Conservation (phyloP, 2,113 vertebrate species). For the Podilymbus podiceps region DNA sequence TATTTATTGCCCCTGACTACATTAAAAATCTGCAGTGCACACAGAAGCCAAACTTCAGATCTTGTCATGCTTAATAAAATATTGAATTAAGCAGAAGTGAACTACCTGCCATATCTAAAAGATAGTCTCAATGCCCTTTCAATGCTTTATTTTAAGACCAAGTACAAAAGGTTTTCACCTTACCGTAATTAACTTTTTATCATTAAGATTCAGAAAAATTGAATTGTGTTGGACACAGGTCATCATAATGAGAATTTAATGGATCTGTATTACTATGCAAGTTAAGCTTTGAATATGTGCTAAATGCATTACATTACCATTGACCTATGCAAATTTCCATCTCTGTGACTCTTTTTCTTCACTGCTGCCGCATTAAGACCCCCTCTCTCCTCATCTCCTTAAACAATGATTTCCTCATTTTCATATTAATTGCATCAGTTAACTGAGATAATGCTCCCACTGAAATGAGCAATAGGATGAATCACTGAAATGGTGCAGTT, state of each 20-base stretch:
- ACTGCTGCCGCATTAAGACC: slow-evolving; percentile 55
- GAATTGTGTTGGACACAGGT: slow-evolving; percentile 79
- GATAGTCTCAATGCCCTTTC: slow-evolving; percentile 60
- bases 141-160: slow-evolving; percentile 68
- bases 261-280: slow-evolving; percentile 67
- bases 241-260: slow-evolving; percentile 80
- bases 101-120: slow-evolving; percentile 53
- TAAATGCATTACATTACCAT: slow-evolving; percentile 73
- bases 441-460: slow-evolving; percentile 80
- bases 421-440: slow-evolving; percentile 89
- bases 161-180: slow-evolving; percentile 76
- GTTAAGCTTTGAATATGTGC: slow-evolving; percentile 67
- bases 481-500: slow-evolving; percentile 79
- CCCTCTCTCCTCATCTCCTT: slow-evolving; percentile 76
- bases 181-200: slow-evolving; percentile 79
- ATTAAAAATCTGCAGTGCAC: slow-evolving; percentile 61
- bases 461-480: slow-evolving; percentile 82
- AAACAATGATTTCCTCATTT: slow-evolving; percentile 86
- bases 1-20: slow-evolving; percentile 61
- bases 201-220: slow-evolving; percentile 76
- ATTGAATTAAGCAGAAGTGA: slow-evolving; percentile 65
- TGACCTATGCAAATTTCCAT: slow-evolving; percentile 80
- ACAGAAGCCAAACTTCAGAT: slow-evolving; percentile 61
- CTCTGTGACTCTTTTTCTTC: slow-evolving; percentile 66
- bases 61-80: slow-evolving; percentile 72